A percentile compares a stretch with the other conserved stretches of the same genome.
phyloP scores from a whole-genome alignment of 2,888 invertebrate species.

The Eretmocerus hayati region DNA sequence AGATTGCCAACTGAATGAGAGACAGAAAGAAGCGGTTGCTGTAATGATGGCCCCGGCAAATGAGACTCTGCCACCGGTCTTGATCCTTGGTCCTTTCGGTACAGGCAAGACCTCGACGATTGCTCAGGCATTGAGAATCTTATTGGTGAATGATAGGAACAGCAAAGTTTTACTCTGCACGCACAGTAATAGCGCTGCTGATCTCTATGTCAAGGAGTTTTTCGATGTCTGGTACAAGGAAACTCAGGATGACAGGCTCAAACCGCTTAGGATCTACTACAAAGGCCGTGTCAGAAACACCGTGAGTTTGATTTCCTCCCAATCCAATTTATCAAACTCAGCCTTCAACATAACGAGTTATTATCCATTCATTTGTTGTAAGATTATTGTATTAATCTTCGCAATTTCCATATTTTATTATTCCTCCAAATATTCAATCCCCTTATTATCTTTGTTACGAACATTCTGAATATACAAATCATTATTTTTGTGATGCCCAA shows the following conservation, averaged over 20 bases:
- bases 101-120: conserved; percentile 82
- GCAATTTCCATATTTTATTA: no score
- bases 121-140: conserved; percentile 50
- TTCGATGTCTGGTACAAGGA: conserved; percentile 68
- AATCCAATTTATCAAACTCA: no score
- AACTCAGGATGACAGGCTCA: conserved; percentile 56
- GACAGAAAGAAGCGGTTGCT: conserved; percentile 71
- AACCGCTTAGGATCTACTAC: conserved; percentile 71
- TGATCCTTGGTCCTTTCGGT: conserved; percentile 76
- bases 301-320: conserved; percentile 53
- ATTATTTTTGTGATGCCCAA: no score
- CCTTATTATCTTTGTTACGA: no score
- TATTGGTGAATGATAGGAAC: conserved; percentile 55
- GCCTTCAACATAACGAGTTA: no score
- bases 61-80: conserved; percentile 61
- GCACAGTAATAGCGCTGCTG: conserved; percentile 81
- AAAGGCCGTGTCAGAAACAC: conserved; percentile 72
- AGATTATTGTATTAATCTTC: no score
- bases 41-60: conserved; percentile 64
- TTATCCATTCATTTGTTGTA: no score
- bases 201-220: conserved; percentile 78
- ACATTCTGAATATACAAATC: no score
- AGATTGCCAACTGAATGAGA: conserved; percentile 62
- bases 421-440: no score
- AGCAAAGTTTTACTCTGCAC: conserved; percentile 74